These are phyloP conservation scores for Shinisaurus crocodilurus DNA, from an alignment of 2,113 vertebrate species.

Conservation along the genomic window DNA sequence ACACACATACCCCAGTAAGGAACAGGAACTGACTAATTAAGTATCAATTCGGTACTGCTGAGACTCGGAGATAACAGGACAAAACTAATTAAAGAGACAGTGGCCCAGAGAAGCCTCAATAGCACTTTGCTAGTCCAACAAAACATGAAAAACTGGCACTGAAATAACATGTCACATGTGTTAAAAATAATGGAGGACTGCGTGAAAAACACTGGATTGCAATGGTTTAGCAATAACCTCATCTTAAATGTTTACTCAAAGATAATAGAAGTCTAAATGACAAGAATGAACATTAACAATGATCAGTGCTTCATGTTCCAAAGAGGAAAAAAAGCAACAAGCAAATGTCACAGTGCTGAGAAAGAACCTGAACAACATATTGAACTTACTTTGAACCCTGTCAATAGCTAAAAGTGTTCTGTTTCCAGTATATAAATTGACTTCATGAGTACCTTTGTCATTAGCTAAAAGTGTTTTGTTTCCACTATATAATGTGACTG, in stretches of 20 bases:
- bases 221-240: neutral
- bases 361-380: conserved; percentile 11
- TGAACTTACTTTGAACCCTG: neutral
- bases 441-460: neutral
- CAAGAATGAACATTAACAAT: neutral
- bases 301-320: conserved; percentile 14
- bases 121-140: neutral
- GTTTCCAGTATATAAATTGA: conserved; percentile 25
- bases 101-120: neutral
- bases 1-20: neutral
- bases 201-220: neutral
- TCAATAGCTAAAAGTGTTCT: neutral
- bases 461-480: neutral
- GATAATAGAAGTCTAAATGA: neutral
- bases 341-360: neutral
- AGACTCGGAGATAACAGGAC: neutral
- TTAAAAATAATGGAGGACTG: neutral
- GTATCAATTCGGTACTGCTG: neutral
- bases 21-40: neutral
- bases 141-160: neutral
- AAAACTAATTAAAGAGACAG: neutral
- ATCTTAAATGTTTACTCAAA: neutral
- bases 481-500: conserved; percentile 15
- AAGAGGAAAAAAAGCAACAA: conserved; percentile 12
- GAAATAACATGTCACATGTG: neutral